These are phyloP conservation scores for Nymphalis urticae DNA, from an alignment of 2,888 invertebrate species.

Conservation along the genomic window DNA sequence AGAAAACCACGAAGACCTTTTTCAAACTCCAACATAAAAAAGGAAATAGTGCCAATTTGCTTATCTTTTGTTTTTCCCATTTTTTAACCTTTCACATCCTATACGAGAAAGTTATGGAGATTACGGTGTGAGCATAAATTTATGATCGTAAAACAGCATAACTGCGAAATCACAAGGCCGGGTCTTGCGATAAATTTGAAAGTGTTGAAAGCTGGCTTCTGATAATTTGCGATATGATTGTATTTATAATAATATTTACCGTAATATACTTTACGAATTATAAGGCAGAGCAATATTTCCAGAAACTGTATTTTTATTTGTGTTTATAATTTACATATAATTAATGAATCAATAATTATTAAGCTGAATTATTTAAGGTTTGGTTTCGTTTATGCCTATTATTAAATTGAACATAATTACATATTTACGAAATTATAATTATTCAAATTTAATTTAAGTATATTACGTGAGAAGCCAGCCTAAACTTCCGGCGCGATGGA, in stretches of 20 bases:
- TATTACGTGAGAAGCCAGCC: conserved; percentile 9
- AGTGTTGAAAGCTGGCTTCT: conserved; percentile 14
- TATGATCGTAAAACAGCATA: conserved; percentile 37
- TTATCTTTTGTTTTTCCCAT: conserved; percentile 16
- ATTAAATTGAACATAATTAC: background rate
- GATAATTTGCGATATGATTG: conserved; percentile 11
- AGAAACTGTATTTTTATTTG: no score
- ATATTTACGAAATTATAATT: background rate
- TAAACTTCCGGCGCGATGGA: conserved; percentile 24
- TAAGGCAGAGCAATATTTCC: no score
- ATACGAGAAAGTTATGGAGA: conserved; percentile 30
- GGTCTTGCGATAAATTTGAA: conserved; percentile 32
- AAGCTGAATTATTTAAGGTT: background rate
- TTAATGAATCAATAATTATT: background rate
- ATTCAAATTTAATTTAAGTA: background rate
- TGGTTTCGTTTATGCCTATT: no score
- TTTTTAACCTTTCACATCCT: conserved; percentile 18
- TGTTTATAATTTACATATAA: background rate
- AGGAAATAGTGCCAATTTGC: background rate
- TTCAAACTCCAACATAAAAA: no score
- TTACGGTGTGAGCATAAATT: conserved; percentile 37
- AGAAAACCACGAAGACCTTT: no score
- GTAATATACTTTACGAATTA: background rate
- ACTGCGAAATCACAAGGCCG: conserved; percentile 35
- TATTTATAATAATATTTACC: background rate